phyloP scores from a whole-genome alignment of 2,888 invertebrate species.

The Drosophila lutescens region DNA sequence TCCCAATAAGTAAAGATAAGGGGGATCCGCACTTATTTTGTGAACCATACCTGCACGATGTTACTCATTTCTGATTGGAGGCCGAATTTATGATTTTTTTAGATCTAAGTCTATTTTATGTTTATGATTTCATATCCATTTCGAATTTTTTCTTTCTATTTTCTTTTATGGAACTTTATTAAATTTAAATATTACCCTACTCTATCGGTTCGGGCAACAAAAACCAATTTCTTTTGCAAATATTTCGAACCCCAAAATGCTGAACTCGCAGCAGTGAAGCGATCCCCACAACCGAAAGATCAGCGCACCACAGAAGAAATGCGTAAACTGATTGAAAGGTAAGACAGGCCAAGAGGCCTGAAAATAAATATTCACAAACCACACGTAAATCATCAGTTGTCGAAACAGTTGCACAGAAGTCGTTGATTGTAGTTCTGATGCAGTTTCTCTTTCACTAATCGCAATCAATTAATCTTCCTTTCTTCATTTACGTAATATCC shows the following conservation, averaged over 20 bases:
- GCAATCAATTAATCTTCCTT: slow-evolving; percentile 20
- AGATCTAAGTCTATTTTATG: slow-evolving; percentile 13
- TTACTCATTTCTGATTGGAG: slow-evolving; percentile 4
- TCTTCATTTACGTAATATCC: slow-evolving; percentile 20
- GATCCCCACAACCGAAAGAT: slow-evolving; percentile 92
- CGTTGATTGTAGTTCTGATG: slow-evolving; percentile 13
- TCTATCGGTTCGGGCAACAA: slow-evolving; percentile 46
- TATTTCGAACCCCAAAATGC: slow-evolving; percentile 41
- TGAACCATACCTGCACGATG: slow-evolving; percentile 26
- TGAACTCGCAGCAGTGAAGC: slow-evolving; percentile 85
- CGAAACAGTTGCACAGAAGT: slow-evolving; percentile 13
- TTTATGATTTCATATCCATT: slow-evolving; percentile 27
- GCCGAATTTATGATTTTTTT: slow-evolving; percentile 18
- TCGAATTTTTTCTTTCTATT: slow-evolving; percentile 48
- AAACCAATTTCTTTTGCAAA: slow-evolving; percentile 50
- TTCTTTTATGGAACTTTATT: slow-evolving; percentile 53
- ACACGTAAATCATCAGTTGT: slow-evolving; percentile 6
- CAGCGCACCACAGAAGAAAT: slow-evolving; percentile 97
- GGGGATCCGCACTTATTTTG: slow-evolving; percentile 20
- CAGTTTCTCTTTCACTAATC: slow-evolving; percentile 15
- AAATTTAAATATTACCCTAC: slow-evolving; percentile 54
- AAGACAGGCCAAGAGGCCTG: slow-evolving; percentile 82
- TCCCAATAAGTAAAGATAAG: slow-evolving; percentile 22
- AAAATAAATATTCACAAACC: slow-evolving; percentile 7
- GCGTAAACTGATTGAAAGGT: slow-evolving; percentile 99